Base-by-base conservation (phyloP, 2,113 vertebrate genomes). In the Cheilinus undulatus region DNA sequence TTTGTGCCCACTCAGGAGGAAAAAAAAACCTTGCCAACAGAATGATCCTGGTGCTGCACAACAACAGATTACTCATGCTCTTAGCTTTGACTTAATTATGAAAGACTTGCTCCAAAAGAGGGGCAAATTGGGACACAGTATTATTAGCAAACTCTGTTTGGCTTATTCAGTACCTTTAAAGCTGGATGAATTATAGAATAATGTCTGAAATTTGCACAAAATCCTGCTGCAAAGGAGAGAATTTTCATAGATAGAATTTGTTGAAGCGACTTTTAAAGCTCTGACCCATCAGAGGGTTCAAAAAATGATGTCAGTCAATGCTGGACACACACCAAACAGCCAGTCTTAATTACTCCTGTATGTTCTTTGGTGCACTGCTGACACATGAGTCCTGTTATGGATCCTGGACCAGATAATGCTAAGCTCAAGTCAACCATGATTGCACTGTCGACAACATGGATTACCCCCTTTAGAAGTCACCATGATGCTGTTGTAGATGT, bases 51-150 rank as follows among this genome's bases (percentile, higher is more conserved):
- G 3, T 20, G 36, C 48, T 53, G 52, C 9, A 20, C 50, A 54
- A 80, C 64, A 71, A 78, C 38, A 67, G 61, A 73, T 77, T 23
- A 71, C 45, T 68, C 23, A 52, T 63, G 36, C 48, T 45, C 23
- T 74, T 65, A 30, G 59, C 58, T 76, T 60, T 62, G 50, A 83
- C 30, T 75, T 78, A 27, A 83, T 83, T 75, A 73, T 60, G 51
- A 73, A 53, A 40, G 53, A 83, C 62, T 74, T 64, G 15, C 26
- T 65, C 7, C 0, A 43, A 64, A 82, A 82, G 56, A 69, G 56
- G 15, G 78, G 49, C 56, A 85, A 76, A 76, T 66, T 54, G 43
- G 53, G 40, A 74, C 83, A 85, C 56, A 62, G 61, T 54, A 71
- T 53, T 74, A 67, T 30, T 12, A 38, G 53, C 51, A 65, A 76